These are phyloP conservation scores for Drosophila prostipennis DNA, from an alignment of 2,888 invertebrate genomes.

Conservation along the genomic window DNA sequence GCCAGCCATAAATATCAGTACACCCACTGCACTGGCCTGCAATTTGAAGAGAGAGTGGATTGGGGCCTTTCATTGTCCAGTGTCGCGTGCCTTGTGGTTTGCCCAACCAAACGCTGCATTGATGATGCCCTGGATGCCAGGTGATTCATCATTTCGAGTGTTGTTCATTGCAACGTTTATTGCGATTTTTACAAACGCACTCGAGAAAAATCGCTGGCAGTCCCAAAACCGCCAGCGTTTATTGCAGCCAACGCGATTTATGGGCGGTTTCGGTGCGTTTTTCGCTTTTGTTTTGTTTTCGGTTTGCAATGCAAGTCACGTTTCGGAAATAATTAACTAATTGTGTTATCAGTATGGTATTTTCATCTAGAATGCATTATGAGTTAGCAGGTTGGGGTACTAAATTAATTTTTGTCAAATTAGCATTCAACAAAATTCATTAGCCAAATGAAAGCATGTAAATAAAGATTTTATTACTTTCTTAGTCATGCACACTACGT, in stretches of 20 bases:
- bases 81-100: constrained; percentile 71
- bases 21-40: constrained; percentile 31
- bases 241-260: constrained; percentile 41
- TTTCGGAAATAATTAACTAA: constrained; percentile 2
- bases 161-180: constrained; percentile 83
- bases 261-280: constrained; percentile 21
- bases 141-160: constrained; percentile 83
- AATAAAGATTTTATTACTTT: too few species aligned
- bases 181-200: constrained; percentile 83
- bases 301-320: constrained; percentile 13
- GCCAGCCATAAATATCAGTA: constrained; percentile 54
- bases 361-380: background rate
- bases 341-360: background rate
- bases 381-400: background rate
- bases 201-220: constrained; percentile 53
- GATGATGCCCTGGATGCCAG: constrained; percentile 67
- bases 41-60: background rate
- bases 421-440: too few species aligned
- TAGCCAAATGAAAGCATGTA: too few species aligned
- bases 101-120: constrained; percentile 75
- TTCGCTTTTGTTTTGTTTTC: background rate
- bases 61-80: constrained; percentile 17
- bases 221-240: constrained; percentile 29
- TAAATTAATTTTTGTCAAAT: background rate
- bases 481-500: too few species aligned